Percentiles rank a stretch among this genome's conserved stretches.
Conservation (phyloP, 2,113 vertebrate genomes). For the Pogona vitticeps region DNA sequence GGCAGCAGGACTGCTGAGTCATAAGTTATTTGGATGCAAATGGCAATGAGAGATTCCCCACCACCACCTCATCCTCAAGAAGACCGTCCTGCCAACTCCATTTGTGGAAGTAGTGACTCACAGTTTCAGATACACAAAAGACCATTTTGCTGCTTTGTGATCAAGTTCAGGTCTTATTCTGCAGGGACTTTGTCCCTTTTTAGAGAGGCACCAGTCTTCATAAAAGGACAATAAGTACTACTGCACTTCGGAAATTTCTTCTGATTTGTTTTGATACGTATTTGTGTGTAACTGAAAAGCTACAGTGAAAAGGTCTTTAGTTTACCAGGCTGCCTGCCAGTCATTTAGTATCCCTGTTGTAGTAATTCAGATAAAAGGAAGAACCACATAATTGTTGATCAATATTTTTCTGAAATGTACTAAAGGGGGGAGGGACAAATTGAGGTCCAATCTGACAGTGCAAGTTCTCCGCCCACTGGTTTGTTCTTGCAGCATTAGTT, state of each 20-base stretch:
- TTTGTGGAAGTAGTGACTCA: neutral
- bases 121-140: rapidly evolving
- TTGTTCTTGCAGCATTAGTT: neutral
- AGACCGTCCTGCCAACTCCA: rapidly evolving
- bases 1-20: neutral
- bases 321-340: neutral
- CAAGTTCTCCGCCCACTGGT: neutral
- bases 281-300: conserved; percentile 37
- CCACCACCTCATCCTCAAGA: rapidly evolving
- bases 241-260: conserved; percentile 16
- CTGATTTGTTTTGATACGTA: neutral
- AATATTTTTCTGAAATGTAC: neutral
- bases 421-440: neutral
- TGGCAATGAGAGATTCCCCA: neutral
- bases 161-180: conserved; percentile 22
- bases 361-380: neutral
- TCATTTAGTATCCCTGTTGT: neutral
- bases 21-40: conserved; percentile 4
- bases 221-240: neutral
- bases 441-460: neutral
- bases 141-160: neutral
- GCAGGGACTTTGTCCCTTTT: neutral
- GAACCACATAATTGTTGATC: neutral
- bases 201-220: neutral
- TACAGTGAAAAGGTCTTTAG: conserved; percentile 20